Evolutionary conservation across 2,113 vertebrate species (phyloP).

Genomic region (Peromyscus maniculatus): DNA sequence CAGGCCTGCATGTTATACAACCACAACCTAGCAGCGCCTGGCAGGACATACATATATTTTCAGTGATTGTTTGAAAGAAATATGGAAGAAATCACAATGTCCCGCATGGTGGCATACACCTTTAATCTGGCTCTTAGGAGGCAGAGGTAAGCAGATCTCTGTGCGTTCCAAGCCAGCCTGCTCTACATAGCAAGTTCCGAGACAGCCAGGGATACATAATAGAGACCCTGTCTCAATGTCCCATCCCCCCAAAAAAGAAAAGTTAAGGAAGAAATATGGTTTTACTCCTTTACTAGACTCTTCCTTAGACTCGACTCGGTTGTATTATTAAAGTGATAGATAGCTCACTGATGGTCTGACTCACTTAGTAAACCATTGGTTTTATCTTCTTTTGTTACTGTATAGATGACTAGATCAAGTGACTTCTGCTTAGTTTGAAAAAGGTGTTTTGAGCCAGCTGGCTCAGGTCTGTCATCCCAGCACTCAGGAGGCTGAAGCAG

Average conservation of each 20-base stretch:
- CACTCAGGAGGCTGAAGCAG: background rate
- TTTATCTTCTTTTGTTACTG: constrained; percentile 20
- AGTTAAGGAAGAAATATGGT: background rate
- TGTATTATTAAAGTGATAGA: background rate
- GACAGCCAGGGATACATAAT: background rate
- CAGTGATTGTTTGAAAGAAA: background rate
- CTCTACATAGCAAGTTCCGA: background rate
- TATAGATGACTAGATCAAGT: background rate
- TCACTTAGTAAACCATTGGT: background rate
- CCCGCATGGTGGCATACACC: background rate
- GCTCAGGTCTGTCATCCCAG: background rate
- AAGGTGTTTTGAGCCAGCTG: background rate
- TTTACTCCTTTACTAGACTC: background rate
- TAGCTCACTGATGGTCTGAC: background rate
- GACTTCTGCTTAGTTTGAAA: constrained; percentile 34
- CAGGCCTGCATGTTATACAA: background rate
- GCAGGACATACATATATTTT: background rate
- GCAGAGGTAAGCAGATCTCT: background rate
- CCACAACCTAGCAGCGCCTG: background rate
- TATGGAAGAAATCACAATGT: background rate
- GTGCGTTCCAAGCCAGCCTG: background rate
- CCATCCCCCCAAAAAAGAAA: background rate
- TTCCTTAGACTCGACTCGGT: background rate
- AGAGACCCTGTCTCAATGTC: background rate
- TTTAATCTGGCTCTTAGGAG: background rate